phyloP scores from a whole-genome alignment of 2,888 invertebrate species.

The Prosopocoilus inquinatus region DNA sequence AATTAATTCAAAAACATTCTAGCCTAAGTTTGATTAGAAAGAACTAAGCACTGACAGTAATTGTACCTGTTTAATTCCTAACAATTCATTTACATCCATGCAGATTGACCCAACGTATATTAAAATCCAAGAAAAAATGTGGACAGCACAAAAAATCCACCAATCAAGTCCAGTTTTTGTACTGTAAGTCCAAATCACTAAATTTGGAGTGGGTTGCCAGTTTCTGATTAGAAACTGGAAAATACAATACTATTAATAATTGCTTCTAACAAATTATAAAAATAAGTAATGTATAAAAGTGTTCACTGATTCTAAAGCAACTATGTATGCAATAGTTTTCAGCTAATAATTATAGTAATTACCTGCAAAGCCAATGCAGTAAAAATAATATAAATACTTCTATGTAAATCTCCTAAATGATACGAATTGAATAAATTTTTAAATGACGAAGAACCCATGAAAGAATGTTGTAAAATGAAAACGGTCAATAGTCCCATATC shows the following conservation, averaged over 20 bases:
- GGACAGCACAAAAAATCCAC: slow-evolving; percentile 53
- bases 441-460: slow-evolving; percentile 52
- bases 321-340: background rate
- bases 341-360: slow-evolving; percentile 25
- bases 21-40: background rate
- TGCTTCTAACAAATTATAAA: no score
- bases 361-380: slow-evolving; percentile 53
- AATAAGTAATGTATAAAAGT: no score
- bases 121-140: slow-evolving; percentile 56
- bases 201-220: slow-evolving; percentile 54
- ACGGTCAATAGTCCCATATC: slow-evolving; percentile 53
- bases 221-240: slow-evolving; percentile 52
- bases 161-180: slow-evolving; percentile 50
- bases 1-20: no score
- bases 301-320: no score
- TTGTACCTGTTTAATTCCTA: slow-evolving; percentile 60
- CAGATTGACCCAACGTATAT: slow-evolving; percentile 62
- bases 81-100: slow-evolving; percentile 61
- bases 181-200: slow-evolving; percentile 58
- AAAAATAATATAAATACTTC: slow-evolving; percentile 53
- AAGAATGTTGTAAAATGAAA: slow-evolving; percentile 60
- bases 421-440: slow-evolving; percentile 51
- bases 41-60: background rate
- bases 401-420: slow-evolving; percentile 48
- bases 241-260: slow-evolving; percentile 35